phyloP scores from a whole-genome alignment of 2,888 invertebrate species.

The Polia nebulosa region DNA sequence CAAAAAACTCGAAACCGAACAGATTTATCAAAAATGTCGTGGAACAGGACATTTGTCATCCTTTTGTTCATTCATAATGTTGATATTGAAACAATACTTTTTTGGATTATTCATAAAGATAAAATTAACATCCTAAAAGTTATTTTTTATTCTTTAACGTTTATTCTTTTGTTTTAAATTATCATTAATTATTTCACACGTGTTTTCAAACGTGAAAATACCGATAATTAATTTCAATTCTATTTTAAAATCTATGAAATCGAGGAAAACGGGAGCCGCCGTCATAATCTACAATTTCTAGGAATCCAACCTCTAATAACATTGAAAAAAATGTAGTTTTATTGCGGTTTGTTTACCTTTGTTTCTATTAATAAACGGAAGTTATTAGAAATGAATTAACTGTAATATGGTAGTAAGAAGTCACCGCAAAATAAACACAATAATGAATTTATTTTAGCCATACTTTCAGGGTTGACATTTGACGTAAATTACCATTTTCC shows the following conservation, averaged over 20 bases:
- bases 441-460: not conserved
- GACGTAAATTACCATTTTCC: constrained; percentile 4
- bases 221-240: no score
- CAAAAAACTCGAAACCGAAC: not conserved
- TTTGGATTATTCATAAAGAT: constrained; percentile 14
- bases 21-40: not conserved
- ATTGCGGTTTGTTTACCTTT: constrained; percentile 20
- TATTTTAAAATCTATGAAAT: no score
- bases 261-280: no score
- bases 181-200: no score
- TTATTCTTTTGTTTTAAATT: no score
- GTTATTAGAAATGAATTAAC: constrained; percentile 11
- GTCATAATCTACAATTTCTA: no score
- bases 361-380: constrained; percentile 4
- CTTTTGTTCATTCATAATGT: not conserved
- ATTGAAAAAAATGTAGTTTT: not conserved
- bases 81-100: constrained; percentile 22
- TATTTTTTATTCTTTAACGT: no score
- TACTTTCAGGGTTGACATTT: constrained; percentile 8
- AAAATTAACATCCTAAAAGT: not conserved
- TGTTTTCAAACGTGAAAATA: no score
- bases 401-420: constrained; percentile 1
- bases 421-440: constrained; percentile 1
- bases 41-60: constrained; percentile 5
- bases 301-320: not conserved